A percentile compares a stretch with the other conserved stretches of the same genome.
phyloP scores from a whole-genome alignment of 2,888 invertebrate species.

The Cistogaster globosa region DNA sequence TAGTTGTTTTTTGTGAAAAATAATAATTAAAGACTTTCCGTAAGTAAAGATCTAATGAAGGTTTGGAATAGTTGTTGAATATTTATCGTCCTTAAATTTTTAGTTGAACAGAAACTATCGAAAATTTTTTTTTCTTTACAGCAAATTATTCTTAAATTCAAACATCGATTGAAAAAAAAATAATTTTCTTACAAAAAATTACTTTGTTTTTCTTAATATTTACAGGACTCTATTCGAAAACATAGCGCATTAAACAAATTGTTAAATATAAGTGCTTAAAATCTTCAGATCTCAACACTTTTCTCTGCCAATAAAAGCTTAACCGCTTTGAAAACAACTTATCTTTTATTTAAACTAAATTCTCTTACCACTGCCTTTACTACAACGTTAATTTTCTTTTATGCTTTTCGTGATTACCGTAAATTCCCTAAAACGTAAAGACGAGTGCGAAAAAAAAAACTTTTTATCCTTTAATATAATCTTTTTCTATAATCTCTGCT shows the following conservation, averaged over 20 bases:
- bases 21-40: no score
- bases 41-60: no score
- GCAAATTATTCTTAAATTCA: no score
- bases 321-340: slow-evolving; percentile 18
- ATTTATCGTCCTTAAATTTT: no score
- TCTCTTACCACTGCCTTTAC: slow-evolving; percentile 28
- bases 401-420: slow-evolving; percentile 10
- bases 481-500: slow-evolving; percentile 64
- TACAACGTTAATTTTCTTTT: slow-evolving; percentile 28
- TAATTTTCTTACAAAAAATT: no score
- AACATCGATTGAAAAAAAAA: no score
- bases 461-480: slow-evolving; percentile 50
- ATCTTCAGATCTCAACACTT: slow-evolving; percentile 6
- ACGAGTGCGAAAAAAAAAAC: not conserved
- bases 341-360: slow-evolving; percentile 20
- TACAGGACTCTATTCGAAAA: no score
- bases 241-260: not conserved
- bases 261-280: not conserved
- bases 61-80: no score
- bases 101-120: no score
- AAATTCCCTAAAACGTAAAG: not conserved
- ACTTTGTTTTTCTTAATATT: no score
- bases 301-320: slow-evolving; percentile 5
- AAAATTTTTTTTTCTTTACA: no score
- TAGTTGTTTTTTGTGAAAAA: no score